Base-by-base conservation (phyloP, 2,888 invertebrate species). In the Athetis lepigone region DNA sequence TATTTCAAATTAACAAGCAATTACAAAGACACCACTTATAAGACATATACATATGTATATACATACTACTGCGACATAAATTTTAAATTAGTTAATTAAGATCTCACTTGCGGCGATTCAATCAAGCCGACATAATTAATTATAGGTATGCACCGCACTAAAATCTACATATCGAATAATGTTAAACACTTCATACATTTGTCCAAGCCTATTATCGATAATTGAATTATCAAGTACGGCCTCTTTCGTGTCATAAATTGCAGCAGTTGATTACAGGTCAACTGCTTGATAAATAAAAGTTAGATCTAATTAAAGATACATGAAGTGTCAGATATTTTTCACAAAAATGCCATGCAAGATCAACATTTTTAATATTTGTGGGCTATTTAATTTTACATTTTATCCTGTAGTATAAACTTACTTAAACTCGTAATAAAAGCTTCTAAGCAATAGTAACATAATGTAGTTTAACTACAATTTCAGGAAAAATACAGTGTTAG, bases 191-290 rank as follows among this genome's bases (percentile, higher is more conserved):
- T 9, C 37, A 49, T 37, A 52, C 37, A 57, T 27, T 66, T 9
- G 33, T 39, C n/a, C 3, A 50, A 39, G 47, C 70, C 36, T 60
- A 70, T 70, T 60, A 73, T 7, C 19, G 8, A 16, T 73, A 57
- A 57, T 69, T 52, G 47, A 66, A 73, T 66, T 66, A 69, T 66
- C 67, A 66, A 40, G 27, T 47, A 47, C 42, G 69, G 64, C 58
- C 66, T 71, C 62, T 70, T 73, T 58, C 39, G 49, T 69, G 16
- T 66, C 59, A 75, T 81, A 72, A 76, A 82, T 82, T 72, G 74
- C 54, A 25, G 49, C 46, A 52, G 75, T 73, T 67, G 60, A 72
- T 59, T 37, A 46, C 65, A 69, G 79, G 71, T 69, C 66, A 51
- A 46, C 66, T 25, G 19, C n/a, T n/a, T n/a, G n/a, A 13, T 65